Evolutionary conservation across 2,888 invertebrate genomes (phyloP).

Genomic region (Odontocolon sp.): DNA sequence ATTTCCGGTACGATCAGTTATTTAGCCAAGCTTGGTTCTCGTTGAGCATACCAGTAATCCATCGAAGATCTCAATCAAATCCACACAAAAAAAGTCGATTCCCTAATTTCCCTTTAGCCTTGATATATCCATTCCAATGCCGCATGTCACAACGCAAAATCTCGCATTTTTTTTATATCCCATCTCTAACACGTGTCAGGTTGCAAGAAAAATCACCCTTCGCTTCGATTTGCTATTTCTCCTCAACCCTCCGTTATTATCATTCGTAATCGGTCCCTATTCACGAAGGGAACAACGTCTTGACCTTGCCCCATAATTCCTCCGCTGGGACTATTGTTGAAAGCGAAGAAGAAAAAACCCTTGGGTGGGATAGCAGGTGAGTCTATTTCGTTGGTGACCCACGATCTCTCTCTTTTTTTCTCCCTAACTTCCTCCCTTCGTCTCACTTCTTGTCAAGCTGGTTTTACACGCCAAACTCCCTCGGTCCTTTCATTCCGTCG

Average conservation of each 20-base stretch:
- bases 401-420: not conserved
- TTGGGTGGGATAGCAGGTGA: slow-evolving; percentile 27
- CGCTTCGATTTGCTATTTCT: not conserved
- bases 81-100: no score
- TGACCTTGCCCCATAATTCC: slow-evolving; percentile 39
- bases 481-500: slow-evolving; percentile 11
- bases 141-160: no score
- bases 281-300: slow-evolving; percentile 25
- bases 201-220: slow-evolving; percentile 2
- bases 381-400: slow-evolving; percentile 37
- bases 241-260: slow-evolving; percentile 21
- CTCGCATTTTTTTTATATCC: not conserved
- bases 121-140: no score
- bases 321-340: slow-evolving; percentile 14
- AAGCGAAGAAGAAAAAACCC: slow-evolving; percentile 3
- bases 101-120: no score
- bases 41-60: no score
- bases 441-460: slow-evolving; percentile 13
- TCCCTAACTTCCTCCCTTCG: not conserved
- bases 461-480: slow-evolving; percentile 9
- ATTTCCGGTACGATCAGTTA: no score
- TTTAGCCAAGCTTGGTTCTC: no score
- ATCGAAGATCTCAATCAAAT: no score
- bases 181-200: not conserved
- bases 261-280: slow-evolving; percentile 44